Percentiles rank a stretch among this genome's conserved stretches.
Conservation (phyloP, 2,888 invertebrate genomes). For the Chesias legatella region DNA sequence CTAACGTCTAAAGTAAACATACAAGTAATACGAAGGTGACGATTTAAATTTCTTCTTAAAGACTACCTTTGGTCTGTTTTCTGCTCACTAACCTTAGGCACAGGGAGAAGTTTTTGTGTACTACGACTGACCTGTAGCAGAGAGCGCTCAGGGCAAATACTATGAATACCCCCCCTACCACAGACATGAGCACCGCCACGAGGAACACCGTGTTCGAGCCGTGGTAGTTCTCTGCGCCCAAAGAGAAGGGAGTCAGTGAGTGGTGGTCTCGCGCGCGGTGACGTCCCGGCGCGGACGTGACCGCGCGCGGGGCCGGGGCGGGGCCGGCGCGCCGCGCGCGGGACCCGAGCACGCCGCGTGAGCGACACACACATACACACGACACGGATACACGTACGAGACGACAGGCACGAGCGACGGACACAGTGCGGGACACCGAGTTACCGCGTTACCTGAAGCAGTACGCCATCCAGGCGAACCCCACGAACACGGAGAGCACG, state of each 20-base stretch:
- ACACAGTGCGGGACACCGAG: conserved; percentile 75
- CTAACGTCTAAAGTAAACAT: conserved; percentile 79
- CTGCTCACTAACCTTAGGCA: conserved; percentile 99
- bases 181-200: conserved; percentile 98
- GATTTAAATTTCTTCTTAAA: conserved; percentile 80
- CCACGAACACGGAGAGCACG: conserved; percentile 96
- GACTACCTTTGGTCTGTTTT: conserved; percentile 87
- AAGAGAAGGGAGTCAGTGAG: conserved; percentile 65
- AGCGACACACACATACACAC: conserved; percentile 42
- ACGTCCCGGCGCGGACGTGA: conserved; percentile 39
- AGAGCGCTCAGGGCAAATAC: conserved; percentile 99
- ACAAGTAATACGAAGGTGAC: conserved; percentile 80
- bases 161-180: conserved; percentile 99
- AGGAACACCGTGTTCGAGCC: conserved; percentile 98
- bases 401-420: conserved; percentile 68
- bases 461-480: conserved; percentile 96
- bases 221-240: conserved; percentile 94
- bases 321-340: conserved; percentile 51
- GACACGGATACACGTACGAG: conserved; percentile 45
- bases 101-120: conserved; percentile 99
- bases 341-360: conserved; percentile 43
- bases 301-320: conserved; percentile 47
- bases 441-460: conserved; percentile 92
- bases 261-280: conserved; percentile 39
- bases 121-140: conserved; percentile 99